These are phyloP conservation scores for Thunnus thynnus DNA, from an alignment of 2,113 vertebrate species.

Conservation along the genomic window DNA sequence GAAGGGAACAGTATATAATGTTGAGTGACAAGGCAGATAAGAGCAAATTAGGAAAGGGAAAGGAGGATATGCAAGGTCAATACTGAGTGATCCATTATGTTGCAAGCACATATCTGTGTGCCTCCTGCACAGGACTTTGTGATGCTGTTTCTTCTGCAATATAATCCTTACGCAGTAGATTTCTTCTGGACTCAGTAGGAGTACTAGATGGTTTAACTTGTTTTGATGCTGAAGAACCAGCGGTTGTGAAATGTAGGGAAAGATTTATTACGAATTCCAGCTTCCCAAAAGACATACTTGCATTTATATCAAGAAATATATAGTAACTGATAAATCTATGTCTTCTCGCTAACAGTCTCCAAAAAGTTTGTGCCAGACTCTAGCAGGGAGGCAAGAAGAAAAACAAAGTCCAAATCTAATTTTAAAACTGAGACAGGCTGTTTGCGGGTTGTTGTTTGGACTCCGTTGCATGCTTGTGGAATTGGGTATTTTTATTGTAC, in stretches of 20 bases:
- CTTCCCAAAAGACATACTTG: background rate
- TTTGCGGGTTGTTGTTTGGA: conserved; percentile 70
- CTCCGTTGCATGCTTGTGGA: conserved; percentile 72
- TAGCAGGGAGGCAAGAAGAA: conserved; percentile 33
- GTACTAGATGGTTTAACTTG: background rate
- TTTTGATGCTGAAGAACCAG: background rate
- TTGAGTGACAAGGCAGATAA: conserved; percentile 41
- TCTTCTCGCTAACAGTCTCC: background rate
- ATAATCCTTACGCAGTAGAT: conserved; percentile 4
- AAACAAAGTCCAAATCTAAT: conserved; percentile 67
- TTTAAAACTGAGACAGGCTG: conserved; percentile 65
- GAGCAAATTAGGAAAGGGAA: background rate
- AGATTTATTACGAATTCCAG: background rate
- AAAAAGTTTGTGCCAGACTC: conserved; percentile 7
- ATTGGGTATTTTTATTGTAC: conserved; percentile 63
- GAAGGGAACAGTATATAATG: conserved; percentile 9
- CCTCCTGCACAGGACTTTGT: background rate
- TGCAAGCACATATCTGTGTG: background rate
- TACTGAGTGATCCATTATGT: conserved; percentile 19
- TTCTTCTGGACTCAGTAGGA: background rate
- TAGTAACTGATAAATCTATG: background rate
- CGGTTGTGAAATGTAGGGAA: background rate
- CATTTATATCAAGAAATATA: background rate
- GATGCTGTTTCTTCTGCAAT: conserved; percentile 1
- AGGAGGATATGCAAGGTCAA: background rate